These are phyloP conservation scores for Drosophila micromelanica DNA, from an alignment of 1,140 invertebrate species.

Conservation along the genomic window DNA sequence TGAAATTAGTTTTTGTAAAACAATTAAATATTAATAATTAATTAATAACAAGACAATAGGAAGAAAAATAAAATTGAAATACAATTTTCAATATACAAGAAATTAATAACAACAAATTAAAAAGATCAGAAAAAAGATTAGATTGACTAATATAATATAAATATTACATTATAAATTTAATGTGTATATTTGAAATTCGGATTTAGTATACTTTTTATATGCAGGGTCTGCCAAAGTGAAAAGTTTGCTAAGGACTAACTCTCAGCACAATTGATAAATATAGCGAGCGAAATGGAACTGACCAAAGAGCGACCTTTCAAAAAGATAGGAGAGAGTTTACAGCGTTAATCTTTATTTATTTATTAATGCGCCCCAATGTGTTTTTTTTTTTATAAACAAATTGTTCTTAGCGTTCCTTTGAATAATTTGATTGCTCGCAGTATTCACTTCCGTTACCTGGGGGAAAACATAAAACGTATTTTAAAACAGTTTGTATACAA, in stretches of 20 bases:
- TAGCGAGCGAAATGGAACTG: constrained; percentile 14
- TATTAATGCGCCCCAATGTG: background rate
- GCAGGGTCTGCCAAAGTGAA: constrained; percentile 37
- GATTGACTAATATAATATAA: background rate
- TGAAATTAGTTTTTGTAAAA: constrained; percentile 6
- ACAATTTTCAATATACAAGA: background rate
- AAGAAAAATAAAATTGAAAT: background rate
- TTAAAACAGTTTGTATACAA: constrained; percentile 72
- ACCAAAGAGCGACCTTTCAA: constrained; percentile 52
- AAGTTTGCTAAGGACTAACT: constrained; percentile 46
- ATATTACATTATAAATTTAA: background rate
- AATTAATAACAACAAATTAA: background rate
- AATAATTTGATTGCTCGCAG: constrained; percentile 9
- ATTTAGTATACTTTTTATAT: constrained; percentile 70
- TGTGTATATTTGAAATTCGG: constrained; percentile 4
- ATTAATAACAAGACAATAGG: background rate
- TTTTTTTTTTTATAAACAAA: background rate
- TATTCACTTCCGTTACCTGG: constrained; percentile 5
- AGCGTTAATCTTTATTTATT: background rate
- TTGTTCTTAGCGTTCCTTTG: constrained; percentile 19
- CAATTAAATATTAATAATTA: constrained; percentile 23
- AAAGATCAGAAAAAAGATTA: too few relatives aligned
- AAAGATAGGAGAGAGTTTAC: background rate
- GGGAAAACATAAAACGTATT: constrained; percentile 11
- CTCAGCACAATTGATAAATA: constrained; percentile 28